Percentiles rank a stretch among this genome's conserved stretches.
Evolutionary conservation across 2,797 vertebrate species (phyloP).

Genomic region (Coccyzus lansbergi): DNA sequence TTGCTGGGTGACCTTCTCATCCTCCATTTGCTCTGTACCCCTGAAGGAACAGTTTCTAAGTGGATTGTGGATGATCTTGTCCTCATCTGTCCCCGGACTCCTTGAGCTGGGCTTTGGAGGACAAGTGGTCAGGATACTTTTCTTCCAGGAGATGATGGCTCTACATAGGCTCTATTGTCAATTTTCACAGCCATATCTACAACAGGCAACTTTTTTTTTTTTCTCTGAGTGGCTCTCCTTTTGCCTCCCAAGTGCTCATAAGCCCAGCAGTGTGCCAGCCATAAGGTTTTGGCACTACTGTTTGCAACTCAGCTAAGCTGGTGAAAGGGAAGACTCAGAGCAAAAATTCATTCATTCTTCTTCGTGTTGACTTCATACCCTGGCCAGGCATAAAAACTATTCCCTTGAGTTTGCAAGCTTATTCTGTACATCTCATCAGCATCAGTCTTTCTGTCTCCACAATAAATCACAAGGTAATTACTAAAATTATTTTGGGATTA

Average conservation of each 20-base stretch:
- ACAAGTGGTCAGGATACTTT: background rate
- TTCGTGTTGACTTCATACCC: background rate
- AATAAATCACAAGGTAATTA: background rate
- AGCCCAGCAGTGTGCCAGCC: background rate
- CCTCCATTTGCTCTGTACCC: background rate
- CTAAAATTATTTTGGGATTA: background rate
- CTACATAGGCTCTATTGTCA: background rate
- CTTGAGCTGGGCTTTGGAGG: background rate
- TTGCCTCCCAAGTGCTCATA: background rate
- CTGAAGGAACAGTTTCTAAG: background rate
- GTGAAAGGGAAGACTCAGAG: background rate
- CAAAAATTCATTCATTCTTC: background rate
- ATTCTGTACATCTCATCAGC: background rate
- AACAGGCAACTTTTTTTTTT: background rate
- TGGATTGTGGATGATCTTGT: background rate
- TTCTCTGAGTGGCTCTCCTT: background rate
- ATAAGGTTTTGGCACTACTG: background rate
- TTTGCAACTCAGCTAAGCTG: background rate
- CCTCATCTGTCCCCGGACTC: background rate
- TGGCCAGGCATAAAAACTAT: background rate
- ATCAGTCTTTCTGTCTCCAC: background rate
- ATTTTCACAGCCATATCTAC: background rate
- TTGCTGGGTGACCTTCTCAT: background rate
- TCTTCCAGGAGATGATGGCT: background rate
- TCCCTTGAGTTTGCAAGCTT: background rate